Evolutionary conservation across 1,140 invertebrate genomes (phyloP), one percentile per base, ranked within the genome.

Genomic region (Heliothis virescens): DNA sequence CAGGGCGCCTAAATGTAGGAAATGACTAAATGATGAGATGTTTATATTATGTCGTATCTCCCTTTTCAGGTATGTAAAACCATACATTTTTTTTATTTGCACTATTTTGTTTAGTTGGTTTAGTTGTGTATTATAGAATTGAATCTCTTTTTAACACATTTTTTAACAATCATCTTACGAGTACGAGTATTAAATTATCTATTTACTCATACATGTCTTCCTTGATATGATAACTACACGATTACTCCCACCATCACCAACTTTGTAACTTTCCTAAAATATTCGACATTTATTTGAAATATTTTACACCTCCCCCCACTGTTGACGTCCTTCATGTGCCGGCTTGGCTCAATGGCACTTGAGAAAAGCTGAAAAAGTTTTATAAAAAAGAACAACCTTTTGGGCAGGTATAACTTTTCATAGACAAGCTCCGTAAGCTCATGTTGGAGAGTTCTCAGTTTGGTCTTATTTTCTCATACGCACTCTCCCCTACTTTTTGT

Each of bases 301-400:
- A 82, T 82, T 82, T 82, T 82, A 82, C 76, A 82, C 53, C 47
- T 53, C 62, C 21, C 21, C 21, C 21, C 21, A 26, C 47, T 79
- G 81, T 82, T 79, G 71, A 83, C 84, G 75, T 76, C 69, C 78
- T 82, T 82, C 78, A 83, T 55, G 82, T 81, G 78, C 79, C 81
- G 73, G 82, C 84, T 85, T 82, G 84, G 59, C 82, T 83, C 80
- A 85, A 85, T 85, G 80, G 80, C 82, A 80, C 82, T 85, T 85
- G 59, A 79, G 67, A 82, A 79, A 82, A 83, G 83, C 82, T 85
- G 80, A 81, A 81, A 85, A 85, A 85, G 78, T 83, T 85, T 84
- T 82, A 67, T 80, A 81, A 83, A 83, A 65, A 77, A 81, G 21
- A 81, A 81, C 72, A 76, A 85, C 84, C 78, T 80, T 78, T 48